Conservation (phyloP, 2,113 vertebrate genomes). For the Hipposideros armiger region DNA sequence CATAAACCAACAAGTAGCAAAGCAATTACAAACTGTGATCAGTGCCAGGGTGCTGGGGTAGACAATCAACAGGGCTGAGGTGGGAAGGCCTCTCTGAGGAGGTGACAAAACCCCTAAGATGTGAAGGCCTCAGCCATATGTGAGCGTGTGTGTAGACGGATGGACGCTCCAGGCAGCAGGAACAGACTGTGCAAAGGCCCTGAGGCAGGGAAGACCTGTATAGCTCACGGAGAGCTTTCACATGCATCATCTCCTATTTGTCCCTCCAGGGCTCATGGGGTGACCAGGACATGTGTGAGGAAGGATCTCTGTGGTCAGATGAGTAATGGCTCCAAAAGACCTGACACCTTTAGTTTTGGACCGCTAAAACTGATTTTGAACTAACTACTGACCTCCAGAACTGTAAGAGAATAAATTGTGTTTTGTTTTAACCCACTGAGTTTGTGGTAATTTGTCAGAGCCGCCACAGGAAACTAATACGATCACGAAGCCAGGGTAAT, state of each 20-base stretch:
- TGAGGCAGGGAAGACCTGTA: neutral
- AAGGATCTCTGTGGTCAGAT: neutral
- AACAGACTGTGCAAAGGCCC: slow-evolving; percentile 3
- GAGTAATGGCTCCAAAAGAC: neutral
- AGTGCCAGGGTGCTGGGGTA: neutral
- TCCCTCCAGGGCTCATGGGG: neutral
- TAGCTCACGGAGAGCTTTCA: neutral
- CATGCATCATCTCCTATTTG: neutral
- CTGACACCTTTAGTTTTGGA: too few species aligned
- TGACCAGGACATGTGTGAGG: neutral
- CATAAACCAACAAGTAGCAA: neutral
- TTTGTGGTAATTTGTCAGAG: neutral
- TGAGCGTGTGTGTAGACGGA: neutral
- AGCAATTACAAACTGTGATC: neutral
- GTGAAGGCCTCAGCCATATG: neutral
- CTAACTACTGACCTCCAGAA: neutral
- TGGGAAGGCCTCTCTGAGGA: neutral
- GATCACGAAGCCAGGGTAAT: neutral
- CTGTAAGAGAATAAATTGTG: neutral
- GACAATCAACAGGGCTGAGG: neutral
- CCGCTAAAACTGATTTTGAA: neutral
- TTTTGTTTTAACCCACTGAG: neutral
- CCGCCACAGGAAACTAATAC: neutral
- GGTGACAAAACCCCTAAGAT: neutral
- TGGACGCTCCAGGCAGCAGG: neutral